Conservation (phyloP, 2,797 vertebrate genomes). For the Philypnodon macrostomus region DNA sequence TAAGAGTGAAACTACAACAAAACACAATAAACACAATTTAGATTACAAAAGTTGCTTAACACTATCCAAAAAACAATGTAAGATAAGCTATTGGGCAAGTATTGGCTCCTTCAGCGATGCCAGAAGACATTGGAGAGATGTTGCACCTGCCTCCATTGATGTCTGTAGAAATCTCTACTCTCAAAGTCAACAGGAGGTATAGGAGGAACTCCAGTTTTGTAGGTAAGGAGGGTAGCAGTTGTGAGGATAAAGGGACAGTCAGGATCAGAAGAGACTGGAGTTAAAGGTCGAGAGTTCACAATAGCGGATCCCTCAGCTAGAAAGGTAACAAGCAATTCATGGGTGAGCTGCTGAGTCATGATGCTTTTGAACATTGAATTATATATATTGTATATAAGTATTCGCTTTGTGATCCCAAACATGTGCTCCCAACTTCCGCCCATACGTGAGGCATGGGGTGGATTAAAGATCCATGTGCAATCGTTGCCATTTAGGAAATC, state of each 20-base stretch:
- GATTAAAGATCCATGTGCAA: not conserved
- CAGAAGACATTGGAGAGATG: slow-evolving; percentile 1
- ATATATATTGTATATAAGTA: too few relatives aligned
- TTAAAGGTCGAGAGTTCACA: not conserved
- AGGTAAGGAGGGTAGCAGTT: not conserved
- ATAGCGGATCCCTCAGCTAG: not conserved
- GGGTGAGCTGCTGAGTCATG: not conserved
- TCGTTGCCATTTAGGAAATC: not conserved
- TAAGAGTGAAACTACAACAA: too few relatives aligned
- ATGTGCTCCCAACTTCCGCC: not conserved
- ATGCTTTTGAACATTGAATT: not conserved
- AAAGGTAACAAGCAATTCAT: not conserved
- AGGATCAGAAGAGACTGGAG: not conserved
- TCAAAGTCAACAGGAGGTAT: not conserved
- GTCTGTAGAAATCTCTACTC: not conserved
- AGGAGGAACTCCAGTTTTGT: not conserved
- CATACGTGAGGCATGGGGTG: not conserved
- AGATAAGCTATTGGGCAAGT: too few relatives aligned
- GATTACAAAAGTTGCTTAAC: too few relatives aligned
- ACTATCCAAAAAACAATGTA: too few relatives aligned
- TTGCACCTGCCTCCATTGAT: not conserved
- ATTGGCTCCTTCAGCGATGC: not conserved
- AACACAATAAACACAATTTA: too few relatives aligned
- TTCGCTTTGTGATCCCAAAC: not conserved
- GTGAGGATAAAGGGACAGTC: slow-evolving; percentile 1